Evolutionary conservation across 2,797 vertebrate genomes (phyloP), one percentile per base, ranked within the genome.

Genomic region (Gastrophryne carolinensis): DNA sequence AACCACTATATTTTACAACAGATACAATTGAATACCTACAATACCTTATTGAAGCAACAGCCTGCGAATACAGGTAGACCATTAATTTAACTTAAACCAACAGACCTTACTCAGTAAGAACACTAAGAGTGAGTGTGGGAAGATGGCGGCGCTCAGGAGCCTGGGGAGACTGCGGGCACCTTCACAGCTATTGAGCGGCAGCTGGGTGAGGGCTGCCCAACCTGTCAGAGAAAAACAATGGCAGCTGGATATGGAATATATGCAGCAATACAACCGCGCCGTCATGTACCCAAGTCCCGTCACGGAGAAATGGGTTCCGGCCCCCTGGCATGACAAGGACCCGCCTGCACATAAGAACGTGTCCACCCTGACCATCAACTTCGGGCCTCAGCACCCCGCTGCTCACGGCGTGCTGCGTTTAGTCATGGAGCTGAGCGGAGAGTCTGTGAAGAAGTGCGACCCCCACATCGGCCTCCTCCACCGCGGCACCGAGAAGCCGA

Each of bases 351-450:
- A 93, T 65, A 94, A 88, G 76, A 81, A 88, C 0, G 90, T 97
- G 11, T 88, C 95, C 75, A 98, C 93, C 75, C 81, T 96, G 71
- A 97, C 95, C 41, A 86, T 98, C 13, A 98, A 98, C 84, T 98
- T 98, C 0, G 97, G 97, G 0, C 95, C 97, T 0, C 97, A 98
- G 90, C 97, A 98, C 79, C 97, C 96, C 0, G 96, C 97, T 0
- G 97, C 97, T 1, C 97, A 98, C 0, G 97, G 97, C 0, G 96
- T 98, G 10, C 86, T 98, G 63, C 90, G 97, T 0, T 87, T 98
- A 0, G 96, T 98, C 68, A 29, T 98, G 94, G 96, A 98, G 85
- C 87, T 98, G 65, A 98, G 94, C 0, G 97, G 97, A 3, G 97
- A 98, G 89, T 92, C 93, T 0, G 95, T 98, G 62, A 95, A 92